Base-by-base conservation (phyloP, 2,888 invertebrate genomes). In the Bombylius major region DNA sequence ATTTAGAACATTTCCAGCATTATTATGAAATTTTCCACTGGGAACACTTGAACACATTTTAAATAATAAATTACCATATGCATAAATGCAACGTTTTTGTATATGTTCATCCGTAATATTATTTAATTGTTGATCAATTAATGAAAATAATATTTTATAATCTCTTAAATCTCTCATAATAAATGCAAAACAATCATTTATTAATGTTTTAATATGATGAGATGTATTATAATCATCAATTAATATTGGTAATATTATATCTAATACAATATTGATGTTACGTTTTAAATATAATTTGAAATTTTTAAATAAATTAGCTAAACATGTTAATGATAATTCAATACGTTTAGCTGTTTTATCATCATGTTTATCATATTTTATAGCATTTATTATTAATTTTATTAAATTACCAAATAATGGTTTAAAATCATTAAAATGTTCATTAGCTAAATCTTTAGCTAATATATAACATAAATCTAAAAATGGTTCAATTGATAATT, bases 171-270 rank as follows among this genome's bases (percentile, higher is more conserved):
- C 92, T 61, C 96, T 79, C 5, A 93, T 88, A 3, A 98, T 86
- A 77, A 93, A 97, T 1, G 96, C 89, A 78, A 97, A 96, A 72
- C 94, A 90, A 75, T 97, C 95, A 0, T 94, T 92, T 5, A 96
- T 94, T 80, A 97, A 98, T 67, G 87, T 87, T 63, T 89, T 86
- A 32, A 97, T 84, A 68, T 94, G 92, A 59, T 82, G 82, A 33
- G 90, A 89, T 51, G 70, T 70, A 65, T 85, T 83, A n/a, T 78
- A 76, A 53, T 85, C 84, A 63, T 86, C 85, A 45, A 96, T 71
- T 6, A 96, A 74, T 46, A 55, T 45, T 0, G 91, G 89, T 44
- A 89, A 70, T 9, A 90, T 78, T 50, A 81, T 77, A 61, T 81
- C 81, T 60, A 90, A 82, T 0, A 93, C 82, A 13, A 79, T 76